These are phyloP conservation scores for Tetragonula carbonaria DNA, from an alignment of 2,888 invertebrate species.

Conservation along the genomic window DNA sequence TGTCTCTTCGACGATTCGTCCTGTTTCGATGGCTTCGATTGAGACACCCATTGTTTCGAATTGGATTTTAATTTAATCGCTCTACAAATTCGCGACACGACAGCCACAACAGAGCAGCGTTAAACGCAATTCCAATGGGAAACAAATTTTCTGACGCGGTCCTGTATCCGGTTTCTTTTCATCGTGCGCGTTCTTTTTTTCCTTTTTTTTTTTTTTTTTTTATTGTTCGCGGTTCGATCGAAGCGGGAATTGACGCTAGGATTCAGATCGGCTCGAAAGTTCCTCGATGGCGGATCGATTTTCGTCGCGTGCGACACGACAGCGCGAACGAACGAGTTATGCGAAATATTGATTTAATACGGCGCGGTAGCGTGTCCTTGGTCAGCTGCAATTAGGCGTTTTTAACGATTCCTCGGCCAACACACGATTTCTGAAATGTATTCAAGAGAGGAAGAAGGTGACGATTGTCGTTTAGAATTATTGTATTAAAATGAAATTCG, in stretches of 20 bases:
- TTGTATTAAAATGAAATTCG: too few species aligned
- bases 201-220: background rate
- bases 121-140: constrained; percentile 59
- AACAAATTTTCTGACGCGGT: constrained; percentile 50
- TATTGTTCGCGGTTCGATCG: background rate
- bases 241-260: constrained; percentile 1
- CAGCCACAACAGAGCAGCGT: constrained; percentile 53
- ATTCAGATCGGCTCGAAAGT: background rate
- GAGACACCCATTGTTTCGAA: constrained; percentile 65
- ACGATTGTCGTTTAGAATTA: too few species aligned
- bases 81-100: constrained; percentile 51
- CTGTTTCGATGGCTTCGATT: constrained; percentile 19
- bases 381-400: background rate
- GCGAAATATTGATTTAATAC: constrained; percentile 20
- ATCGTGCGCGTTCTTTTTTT: background rate
- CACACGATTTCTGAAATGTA: background rate
- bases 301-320: background rate
- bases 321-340: background rate
- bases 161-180: constrained; percentile 1
- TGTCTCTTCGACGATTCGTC: constrained; percentile 5
- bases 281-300: background rate
- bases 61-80: constrained; percentile 72
- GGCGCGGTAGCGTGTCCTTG: background rate
- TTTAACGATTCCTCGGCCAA: background rate
- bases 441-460: background rate